phyloP scores from a whole-genome alignment of 2,113 vertebrate genomes.

The Mustelus asterias region DNA sequence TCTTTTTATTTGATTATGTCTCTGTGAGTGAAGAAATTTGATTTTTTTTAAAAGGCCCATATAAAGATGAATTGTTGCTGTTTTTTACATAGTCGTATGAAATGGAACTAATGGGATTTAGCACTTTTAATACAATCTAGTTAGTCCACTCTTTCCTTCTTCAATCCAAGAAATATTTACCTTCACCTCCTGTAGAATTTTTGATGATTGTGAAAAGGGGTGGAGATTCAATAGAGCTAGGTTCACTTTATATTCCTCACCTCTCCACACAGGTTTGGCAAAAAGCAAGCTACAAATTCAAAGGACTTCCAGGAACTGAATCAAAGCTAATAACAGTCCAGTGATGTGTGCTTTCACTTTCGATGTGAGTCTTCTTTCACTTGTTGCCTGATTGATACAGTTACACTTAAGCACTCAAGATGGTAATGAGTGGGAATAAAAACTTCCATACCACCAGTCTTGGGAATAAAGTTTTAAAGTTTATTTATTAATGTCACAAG shows the following conservation, averaged over 20 bases:
- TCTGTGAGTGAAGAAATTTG: neutral
- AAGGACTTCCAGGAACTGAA: neutral
- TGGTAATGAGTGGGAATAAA: too few relatives aligned
- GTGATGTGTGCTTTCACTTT: too few relatives aligned
- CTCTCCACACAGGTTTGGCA: neutral
- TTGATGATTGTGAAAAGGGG: neutral
- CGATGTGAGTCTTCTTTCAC: too few relatives aligned
- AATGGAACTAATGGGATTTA: neutral
- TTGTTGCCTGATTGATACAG: too few relatives aligned
- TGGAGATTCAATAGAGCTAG: neutral
- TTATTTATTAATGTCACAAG: too few relatives aligned
- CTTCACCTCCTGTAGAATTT: neutral
- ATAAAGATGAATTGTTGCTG: neutral
- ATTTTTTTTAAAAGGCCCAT: neutral
- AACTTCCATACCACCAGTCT: too few relatives aligned
- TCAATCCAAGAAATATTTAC: neutral
- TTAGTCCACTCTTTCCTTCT: neutral
- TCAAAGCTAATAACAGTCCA: too few relatives aligned
- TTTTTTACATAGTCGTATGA: neutral
- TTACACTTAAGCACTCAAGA: too few relatives aligned
- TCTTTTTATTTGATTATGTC: neutral
- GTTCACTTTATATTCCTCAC: too few relatives aligned
- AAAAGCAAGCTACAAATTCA: neutral
- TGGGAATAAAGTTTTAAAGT: too few relatives aligned
- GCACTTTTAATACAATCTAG: neutral